phyloP scores from a whole-genome alignment of 2,113 vertebrate genomes.

The Eidolon helvum region DNA sequence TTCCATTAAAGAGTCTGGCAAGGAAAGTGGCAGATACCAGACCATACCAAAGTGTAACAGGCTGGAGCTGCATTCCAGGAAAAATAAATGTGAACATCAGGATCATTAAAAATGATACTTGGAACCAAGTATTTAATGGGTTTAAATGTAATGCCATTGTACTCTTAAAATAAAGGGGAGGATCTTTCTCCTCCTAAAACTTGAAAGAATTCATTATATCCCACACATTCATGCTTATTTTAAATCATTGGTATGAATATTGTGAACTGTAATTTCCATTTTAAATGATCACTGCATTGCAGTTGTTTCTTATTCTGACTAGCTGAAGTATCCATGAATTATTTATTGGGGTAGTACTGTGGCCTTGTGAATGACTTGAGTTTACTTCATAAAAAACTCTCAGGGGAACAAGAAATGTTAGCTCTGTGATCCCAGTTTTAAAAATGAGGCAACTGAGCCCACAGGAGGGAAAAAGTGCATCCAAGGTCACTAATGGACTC shows the following conservation, averaged over 20 bases:
- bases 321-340: conserved; percentile 28
- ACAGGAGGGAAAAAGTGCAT: background rate
- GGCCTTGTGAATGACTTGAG: conserved; percentile 49
- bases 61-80: background rate
- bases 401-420: background rate
- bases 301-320: background rate
- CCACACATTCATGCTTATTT: background rate
- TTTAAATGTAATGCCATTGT: background rate
- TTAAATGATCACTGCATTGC: conserved; percentile 38
- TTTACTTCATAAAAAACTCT: conserved; percentile 37
- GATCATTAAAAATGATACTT: background rate
- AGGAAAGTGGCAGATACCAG: background rate
- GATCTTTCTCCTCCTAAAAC: background rate
- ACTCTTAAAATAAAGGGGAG: background rate
- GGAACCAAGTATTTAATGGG: background rate
- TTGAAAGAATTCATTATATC: conserved; percentile 46
- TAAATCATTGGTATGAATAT: conserved; percentile 41
- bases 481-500: background rate
- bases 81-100: background rate
- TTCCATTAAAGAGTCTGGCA: background rate
- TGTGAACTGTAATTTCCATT: conserved; percentile 51
- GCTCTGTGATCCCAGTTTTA: background rate
- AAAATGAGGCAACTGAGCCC: conserved; percentile 14
- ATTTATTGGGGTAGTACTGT: background rate
- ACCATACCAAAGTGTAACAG: background rate